Percentiles rank a stretch among this genome's conserved stretches.
These are phyloP conservation scores for Henricia sp. DNA, from an alignment of 53 echinoderm and acorn worm species.

Conservation along the genomic window DNA sequence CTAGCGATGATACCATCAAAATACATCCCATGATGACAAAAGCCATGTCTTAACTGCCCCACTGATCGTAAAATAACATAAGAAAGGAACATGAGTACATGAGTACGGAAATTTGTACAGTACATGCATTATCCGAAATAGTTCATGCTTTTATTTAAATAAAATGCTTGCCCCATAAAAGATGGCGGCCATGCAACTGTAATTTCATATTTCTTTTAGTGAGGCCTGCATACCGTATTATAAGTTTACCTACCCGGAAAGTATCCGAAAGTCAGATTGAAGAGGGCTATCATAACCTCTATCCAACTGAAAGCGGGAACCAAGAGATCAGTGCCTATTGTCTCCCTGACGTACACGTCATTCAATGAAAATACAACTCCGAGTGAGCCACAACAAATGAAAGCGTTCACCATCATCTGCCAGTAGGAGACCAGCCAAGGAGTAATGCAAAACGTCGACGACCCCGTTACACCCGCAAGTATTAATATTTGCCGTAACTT, in stretches of 20 bases:
- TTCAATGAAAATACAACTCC: too few relatives aligned
- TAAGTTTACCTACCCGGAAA: conserved; percentile 16
- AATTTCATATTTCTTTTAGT: too few relatives aligned
- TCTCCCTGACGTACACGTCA: background rate
- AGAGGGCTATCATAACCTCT: background rate
- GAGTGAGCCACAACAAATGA: too few relatives aligned
- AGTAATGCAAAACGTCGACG: too few relatives aligned
- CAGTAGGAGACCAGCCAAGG: too few relatives aligned
- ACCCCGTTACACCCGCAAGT: too few relatives aligned
- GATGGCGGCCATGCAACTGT: too few relatives aligned
- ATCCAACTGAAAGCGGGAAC: conserved; percentile 26
- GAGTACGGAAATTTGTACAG: background rate
- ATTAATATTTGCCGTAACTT: too few relatives aligned
- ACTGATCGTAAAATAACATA: background rate
- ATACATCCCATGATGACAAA: background rate
- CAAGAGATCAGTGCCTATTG: background rate
- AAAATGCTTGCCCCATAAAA: background rate
- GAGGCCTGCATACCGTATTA: too few relatives aligned
- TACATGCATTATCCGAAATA: background rate
- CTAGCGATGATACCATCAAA: background rate
- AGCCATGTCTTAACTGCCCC: background rate
- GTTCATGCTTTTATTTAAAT: background rate
- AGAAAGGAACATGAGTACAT: background rate
- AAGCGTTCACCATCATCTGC: too few relatives aligned
- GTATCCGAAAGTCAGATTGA: conserved; percentile 1